Conservation (phyloP, 2,888 invertebrate genomes). For the Pheosia gnoma region DNA sequence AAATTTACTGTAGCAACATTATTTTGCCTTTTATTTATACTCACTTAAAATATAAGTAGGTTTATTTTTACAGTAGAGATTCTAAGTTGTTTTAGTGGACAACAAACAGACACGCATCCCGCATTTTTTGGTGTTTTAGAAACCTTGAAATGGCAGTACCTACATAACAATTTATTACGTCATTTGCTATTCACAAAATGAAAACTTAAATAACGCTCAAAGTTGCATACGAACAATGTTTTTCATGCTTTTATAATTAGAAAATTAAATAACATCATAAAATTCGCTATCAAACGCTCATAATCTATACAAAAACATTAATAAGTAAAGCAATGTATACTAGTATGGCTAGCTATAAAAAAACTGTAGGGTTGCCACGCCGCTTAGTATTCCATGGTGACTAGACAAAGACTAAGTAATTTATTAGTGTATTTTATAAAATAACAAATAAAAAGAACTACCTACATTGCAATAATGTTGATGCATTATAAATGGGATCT, state of each 20-base stretch:
- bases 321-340: slow-evolving; percentile 47
- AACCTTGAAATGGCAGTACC: slow-evolving; percentile 78
- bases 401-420: neutral
- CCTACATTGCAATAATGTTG: neutral
- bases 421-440: neutral
- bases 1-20: too few relatives aligned
- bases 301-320: slow-evolving; percentile 58
- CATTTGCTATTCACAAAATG: slow-evolving; percentile 50
- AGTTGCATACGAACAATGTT: slow-evolving; percentile 57
- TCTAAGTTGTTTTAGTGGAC: slow-evolving; percentile 51
- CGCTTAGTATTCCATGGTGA: neutral
- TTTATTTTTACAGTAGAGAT: slow-evolving; percentile 18
- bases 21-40: too few relatives aligned
- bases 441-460: neutral
- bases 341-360: slow-evolving; percentile 43
- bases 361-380: slow-evolving; percentile 44
- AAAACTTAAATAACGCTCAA: slow-evolving; percentile 58
- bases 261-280: slow-evolving; percentile 60
- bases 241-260: slow-evolving; percentile 31
- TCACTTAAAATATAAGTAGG: too few relatives aligned
- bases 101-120: slow-evolving; percentile 56
- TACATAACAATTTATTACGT: slow-evolving; percentile 64
- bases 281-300: slow-evolving; percentile 67
- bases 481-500: neutral
- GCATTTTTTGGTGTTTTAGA: slow-evolving; percentile 71